phyloP scores from a whole-genome alignment of 2,797 vertebrate genomes.

The Serranus cabrilla region DNA sequence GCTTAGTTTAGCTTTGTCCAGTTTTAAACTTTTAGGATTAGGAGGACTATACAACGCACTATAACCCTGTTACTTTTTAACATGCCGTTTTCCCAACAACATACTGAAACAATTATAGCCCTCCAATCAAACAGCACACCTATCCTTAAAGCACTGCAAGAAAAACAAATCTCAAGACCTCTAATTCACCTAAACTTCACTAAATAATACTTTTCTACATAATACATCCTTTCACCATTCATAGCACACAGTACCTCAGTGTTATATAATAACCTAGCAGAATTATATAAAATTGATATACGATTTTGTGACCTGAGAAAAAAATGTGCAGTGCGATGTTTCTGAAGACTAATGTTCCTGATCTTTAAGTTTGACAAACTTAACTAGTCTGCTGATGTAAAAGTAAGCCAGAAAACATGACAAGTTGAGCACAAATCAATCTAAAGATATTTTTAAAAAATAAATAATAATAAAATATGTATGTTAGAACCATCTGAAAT shows the following conservation, averaged over 20 bases:
- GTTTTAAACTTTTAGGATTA: constrained; percentile 16
- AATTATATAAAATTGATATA: constrained; percentile 35
- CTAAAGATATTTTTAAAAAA: too few relatives aligned
- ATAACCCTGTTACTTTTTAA: constrained; percentile 39
- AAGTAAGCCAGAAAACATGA: too few relatives aligned
- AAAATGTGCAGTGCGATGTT: neutral
- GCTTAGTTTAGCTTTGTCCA: neutral
- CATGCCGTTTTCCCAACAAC: constrained; percentile 37
- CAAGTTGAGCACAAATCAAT: too few relatives aligned
- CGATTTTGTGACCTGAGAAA: constrained; percentile 34
- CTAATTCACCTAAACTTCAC: constrained; percentile 52
- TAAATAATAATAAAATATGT: too few relatives aligned
- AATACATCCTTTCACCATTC: constrained; percentile 55
- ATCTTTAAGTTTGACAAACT: too few relatives aligned
- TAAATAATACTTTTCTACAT: constrained; percentile 48
- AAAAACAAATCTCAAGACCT: constrained; percentile 56
- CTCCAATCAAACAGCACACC: constrained; percentile 62
- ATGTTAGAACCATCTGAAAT: too few relatives aligned
- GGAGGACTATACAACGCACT: neutral
- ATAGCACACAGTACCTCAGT: constrained; percentile 35
- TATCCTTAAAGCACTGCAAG: constrained; percentile 60
- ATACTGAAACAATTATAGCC: constrained; percentile 73
- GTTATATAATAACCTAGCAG: constrained; percentile 37
- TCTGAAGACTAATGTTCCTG: too few relatives aligned
- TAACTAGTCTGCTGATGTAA: too few relatives aligned